Evolutionary conservation across 1,140 invertebrate species (phyloP).

Genomic region (Pseudomyrmex sp.): DNA sequence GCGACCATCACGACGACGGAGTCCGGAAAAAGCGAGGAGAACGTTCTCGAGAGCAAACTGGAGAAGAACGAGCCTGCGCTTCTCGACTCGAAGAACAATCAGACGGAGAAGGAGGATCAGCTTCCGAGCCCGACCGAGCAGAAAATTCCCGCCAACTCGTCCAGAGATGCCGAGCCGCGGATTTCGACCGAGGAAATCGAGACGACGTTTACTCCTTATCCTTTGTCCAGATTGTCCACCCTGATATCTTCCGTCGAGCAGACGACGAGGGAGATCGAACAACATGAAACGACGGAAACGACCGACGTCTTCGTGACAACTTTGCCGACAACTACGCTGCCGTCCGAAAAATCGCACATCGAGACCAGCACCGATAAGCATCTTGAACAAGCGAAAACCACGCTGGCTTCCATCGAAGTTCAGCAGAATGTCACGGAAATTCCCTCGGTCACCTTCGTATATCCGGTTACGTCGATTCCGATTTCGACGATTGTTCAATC

Average conservation of each 20-base stretch:
- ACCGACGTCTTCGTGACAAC: neutral
- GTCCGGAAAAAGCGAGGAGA: constrained; percentile 58
- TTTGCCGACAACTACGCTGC: constrained; percentile 9
- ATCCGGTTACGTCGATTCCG: neutral
- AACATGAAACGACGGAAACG: neutral
- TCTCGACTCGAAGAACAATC: neutral
- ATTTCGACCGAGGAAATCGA: neutral
- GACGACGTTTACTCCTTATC: constrained; percentile 63
- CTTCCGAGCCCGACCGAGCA: constrained; percentile 55
- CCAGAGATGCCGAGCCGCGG: neutral
- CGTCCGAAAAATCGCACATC: neutral
- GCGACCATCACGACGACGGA: constrained; percentile 2
- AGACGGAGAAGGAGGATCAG: constrained; percentile 37
- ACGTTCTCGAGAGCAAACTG: constrained; percentile 50
- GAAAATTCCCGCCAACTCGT: constrained; percentile 35
- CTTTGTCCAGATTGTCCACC: constrained; percentile 47
- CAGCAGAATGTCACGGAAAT: neutral
- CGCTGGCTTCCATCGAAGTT: neutral
- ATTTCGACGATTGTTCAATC: neutral
- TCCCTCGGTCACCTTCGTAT: neutral
- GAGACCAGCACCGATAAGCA: neutral
- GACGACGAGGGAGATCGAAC: neutral
- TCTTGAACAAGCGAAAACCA: neutral
- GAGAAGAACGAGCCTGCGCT: constrained; percentile 9
- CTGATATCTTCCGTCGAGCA: constrained; percentile 11